These are phyloP conservation scores for Cebus imitator DNA, from an alignment of 2,113 vertebrate genomes.

Conservation along the genomic window DNA sequence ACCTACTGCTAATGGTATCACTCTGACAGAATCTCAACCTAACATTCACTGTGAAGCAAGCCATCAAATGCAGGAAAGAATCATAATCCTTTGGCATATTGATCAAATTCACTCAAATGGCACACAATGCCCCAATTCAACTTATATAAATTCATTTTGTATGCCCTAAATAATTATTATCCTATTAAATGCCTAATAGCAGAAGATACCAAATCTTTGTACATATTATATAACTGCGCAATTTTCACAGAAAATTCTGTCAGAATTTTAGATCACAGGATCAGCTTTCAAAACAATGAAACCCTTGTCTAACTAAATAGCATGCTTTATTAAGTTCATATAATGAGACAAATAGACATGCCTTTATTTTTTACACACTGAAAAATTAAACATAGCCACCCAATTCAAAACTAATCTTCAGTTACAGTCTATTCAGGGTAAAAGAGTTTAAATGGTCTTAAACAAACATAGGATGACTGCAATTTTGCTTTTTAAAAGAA, in stretches of 20 bases:
- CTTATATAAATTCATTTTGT: neutral
- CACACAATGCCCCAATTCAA: neutral
- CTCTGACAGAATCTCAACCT: neutral
- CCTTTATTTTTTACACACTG: neutral
- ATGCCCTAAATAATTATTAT: neutral
- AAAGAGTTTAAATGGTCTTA: neutral
- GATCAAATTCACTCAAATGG: neutral
- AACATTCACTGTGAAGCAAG: neutral
- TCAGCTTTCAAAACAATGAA: neutral
- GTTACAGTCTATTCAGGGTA: neutral
- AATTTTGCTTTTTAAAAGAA: constrained; percentile 10
- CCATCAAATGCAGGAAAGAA: neutral
- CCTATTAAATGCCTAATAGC: neutral
- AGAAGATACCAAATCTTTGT: neutral
- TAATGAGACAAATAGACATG: neutral
- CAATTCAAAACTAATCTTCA: neutral
- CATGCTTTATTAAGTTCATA: neutral
- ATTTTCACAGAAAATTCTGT: constrained; percentile 4
- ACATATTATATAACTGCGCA: neutral
- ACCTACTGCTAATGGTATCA: constrained; percentile 1
- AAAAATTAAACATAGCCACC: neutral
- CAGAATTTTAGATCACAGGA: constrained; percentile 19
- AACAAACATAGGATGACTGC: neutral
- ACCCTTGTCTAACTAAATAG: constrained; percentile 20
- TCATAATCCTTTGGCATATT: neutral